phyloP scores from a whole-genome alignment of 2,113 vertebrate species.

The Amazona vittata region DNA sequence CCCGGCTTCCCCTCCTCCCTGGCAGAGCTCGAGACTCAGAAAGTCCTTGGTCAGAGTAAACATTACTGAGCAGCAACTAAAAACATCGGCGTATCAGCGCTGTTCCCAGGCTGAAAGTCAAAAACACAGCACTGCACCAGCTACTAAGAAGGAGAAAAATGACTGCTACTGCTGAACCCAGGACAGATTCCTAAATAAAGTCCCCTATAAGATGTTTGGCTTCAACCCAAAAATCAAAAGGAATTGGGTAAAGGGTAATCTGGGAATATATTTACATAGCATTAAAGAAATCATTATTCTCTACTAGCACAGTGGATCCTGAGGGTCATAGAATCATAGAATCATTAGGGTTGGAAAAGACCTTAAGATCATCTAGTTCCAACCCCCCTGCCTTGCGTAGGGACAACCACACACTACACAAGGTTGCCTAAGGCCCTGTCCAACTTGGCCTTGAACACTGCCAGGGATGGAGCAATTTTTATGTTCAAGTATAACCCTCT shows the following conservation, averaged over 20 bases:
- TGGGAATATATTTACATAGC: neutral
- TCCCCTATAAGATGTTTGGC: neutral
- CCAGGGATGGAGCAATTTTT: neutral
- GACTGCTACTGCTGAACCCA: too few relatives aligned
- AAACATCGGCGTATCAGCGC: too few relatives aligned
- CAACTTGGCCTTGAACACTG: neutral
- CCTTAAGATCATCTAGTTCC: neutral
- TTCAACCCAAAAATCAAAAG: neutral
- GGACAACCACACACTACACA: neutral
- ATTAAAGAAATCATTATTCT: neutral
- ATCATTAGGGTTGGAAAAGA: neutral
- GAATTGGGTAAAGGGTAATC: neutral
- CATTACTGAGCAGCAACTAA: too few relatives aligned
- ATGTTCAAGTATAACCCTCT: neutral
- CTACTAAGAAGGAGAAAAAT: too few relatives aligned
- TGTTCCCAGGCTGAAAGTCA: too few relatives aligned
- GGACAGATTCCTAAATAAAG: neutral
- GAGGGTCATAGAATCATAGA: neutral
- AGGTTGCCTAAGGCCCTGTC: neutral
- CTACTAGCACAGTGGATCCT: neutral
- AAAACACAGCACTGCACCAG: too few relatives aligned
- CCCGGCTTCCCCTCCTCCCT: too few relatives aligned
- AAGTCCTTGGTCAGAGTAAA: too few relatives aligned
- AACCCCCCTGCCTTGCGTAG: neutral
- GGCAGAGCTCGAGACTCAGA: too few relatives aligned